Conservation (phyloP, 35 echinoderm and acorn worm species). For the Eucidaris tribuloides region DNA sequence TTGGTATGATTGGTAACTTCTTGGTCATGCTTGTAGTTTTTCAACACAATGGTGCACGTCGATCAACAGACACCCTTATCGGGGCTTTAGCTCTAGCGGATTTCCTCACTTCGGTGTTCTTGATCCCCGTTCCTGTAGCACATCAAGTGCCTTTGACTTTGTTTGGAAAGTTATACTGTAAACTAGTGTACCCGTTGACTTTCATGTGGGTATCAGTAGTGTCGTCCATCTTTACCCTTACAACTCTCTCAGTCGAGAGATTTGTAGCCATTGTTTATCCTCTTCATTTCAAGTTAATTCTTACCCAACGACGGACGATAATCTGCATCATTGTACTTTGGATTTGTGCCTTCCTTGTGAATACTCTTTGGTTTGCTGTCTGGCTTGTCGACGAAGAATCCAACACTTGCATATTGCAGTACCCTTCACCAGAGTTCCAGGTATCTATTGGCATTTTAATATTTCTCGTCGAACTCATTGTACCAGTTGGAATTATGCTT, state of each 20-base stretch:
- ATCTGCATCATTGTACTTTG: slow-evolving; percentile 13
- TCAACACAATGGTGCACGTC: background rate
- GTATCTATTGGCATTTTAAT: slow-evolving; percentile 8
- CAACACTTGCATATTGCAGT: background rate
- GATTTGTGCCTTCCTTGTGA: slow-evolving; percentile 30
- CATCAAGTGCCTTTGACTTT: background rate
- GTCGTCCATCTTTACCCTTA: slow-evolving; percentile 42
- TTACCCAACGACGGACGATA: slow-evolving; percentile 26
- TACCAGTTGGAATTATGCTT: slow-evolving; percentile 37
- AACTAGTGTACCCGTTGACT: slow-evolving; percentile 10
- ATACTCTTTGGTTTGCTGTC: slow-evolving; percentile 26
- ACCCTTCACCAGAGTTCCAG: background rate
- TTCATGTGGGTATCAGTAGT: slow-evolving; percentile 48
- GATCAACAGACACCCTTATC: slow-evolving; percentile 7
- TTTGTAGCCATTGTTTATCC: slow-evolving; percentile 42
- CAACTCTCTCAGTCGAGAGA: slow-evolving; percentile 38
- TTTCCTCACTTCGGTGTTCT: slow-evolving; percentile 29
- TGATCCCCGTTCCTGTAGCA: slow-evolving; percentile 18
- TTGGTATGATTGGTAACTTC: background rate
- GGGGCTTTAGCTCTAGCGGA: slow-evolving; percentile 36
- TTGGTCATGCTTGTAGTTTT: background rate
- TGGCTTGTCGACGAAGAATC: background rate
- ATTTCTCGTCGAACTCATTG: slow-evolving; percentile 26
- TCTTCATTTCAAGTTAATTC: slow-evolving; percentile 8
- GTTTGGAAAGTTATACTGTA: slow-evolving; percentile 39